These are phyloP conservation scores for Cochlearius cochlearius DNA, from an alignment of 2,113 vertebrate species.

Conservation along the genomic window DNA sequence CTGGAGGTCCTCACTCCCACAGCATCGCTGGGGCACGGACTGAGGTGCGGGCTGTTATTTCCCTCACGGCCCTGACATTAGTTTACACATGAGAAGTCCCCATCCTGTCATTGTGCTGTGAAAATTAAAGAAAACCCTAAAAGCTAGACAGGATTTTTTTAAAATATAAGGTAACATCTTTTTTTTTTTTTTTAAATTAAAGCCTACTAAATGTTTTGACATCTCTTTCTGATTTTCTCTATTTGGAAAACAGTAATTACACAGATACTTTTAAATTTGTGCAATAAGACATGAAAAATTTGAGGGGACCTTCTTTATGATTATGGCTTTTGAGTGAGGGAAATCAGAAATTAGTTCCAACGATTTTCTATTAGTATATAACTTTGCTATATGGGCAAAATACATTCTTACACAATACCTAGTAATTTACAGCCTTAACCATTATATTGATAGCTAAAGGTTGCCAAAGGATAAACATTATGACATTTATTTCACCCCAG, in stretches of 20 bases:
- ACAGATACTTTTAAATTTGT: not conserved
- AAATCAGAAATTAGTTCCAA: not conserved
- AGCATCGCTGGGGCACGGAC: not conserved
- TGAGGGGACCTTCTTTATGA: not conserved
- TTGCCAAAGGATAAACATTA: not conserved
- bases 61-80: not conserved
- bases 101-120: too few species aligned
- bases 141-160: not conserved
- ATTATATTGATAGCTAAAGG: not conserved
- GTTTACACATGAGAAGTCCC: not conserved
- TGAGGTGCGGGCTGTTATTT: not conserved
- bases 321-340: not conserved
- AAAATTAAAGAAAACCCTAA: not conserved
- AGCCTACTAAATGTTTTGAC: not conserved
- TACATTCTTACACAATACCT: not conserved
- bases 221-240: not conserved
- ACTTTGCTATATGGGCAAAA: not conserved
- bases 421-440: not conserved
- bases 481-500: not conserved
- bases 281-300: not conserved
- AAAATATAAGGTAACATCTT: not conserved
- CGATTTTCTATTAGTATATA: not conserved
- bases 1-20: not conserved
- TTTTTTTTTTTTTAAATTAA: not conserved
- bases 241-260: not conserved